Percentiles rank a stretch among this genome's conserved stretches.
Conservation (phyloP, 2,113 vertebrate species). For the Regulus satrapa region DNA sequence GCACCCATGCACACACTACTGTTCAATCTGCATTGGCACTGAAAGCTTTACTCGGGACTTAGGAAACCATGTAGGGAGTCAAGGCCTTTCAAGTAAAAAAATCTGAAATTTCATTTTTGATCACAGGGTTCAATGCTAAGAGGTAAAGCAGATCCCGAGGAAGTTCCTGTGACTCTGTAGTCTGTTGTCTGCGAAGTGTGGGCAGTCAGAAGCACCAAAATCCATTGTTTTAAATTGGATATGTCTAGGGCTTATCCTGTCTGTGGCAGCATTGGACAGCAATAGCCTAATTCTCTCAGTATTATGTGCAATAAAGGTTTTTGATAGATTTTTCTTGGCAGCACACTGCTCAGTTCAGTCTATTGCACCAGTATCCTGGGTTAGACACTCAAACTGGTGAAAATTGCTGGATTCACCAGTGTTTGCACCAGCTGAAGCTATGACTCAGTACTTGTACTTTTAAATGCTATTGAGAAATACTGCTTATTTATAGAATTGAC, state of each 20-base stretch:
- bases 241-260: not conserved
- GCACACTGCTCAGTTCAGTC: not conserved
- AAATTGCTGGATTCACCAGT: not conserved
- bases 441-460: not conserved
- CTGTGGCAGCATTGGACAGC: not conserved
- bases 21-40: not conserved
- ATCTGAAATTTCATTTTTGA: not conserved
- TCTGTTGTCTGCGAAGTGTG: not conserved
- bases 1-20: not conserved
- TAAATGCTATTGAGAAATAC: not conserved
- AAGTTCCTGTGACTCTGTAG: not conserved
- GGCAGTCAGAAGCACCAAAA: not conserved
- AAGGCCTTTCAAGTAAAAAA: not conserved
- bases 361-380: not conserved
- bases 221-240: not conserved
- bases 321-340: not conserved
- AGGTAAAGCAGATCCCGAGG: not conserved
- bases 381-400: not conserved
- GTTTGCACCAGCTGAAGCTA: not conserved
- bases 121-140: not conserved
- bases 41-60: fast-evolving
- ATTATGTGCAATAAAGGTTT: not conserved
- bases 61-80: not conserved
- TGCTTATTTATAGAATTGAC: not conserved
- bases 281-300: not conserved